Evolutionary conservation across 2,888 invertebrate genomes (phyloP).

Genomic region (Disparrhopalites patrizii): DNA sequence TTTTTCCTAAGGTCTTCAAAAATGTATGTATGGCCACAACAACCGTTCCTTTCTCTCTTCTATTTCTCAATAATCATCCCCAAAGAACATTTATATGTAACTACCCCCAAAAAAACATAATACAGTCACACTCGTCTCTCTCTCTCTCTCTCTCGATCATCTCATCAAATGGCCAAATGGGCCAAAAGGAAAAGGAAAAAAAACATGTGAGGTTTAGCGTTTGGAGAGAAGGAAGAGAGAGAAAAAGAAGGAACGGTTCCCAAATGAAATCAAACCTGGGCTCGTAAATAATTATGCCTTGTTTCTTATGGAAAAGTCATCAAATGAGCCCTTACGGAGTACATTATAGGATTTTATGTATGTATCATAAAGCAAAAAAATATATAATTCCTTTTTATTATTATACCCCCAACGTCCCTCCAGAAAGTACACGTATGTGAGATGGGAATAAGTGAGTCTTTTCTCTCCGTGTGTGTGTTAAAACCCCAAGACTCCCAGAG

Average conservation of each 20-base stretch:
- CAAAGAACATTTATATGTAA: background rate
- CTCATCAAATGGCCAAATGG: slow-evolving; percentile 19
- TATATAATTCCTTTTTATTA: too few species aligned
- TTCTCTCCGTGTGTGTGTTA: too few species aligned
- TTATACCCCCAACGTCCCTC: too few species aligned
- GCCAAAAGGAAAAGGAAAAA: background rate
- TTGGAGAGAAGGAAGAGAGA: background rate
- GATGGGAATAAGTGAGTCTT: too few species aligned
- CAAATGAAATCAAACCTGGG: slow-evolving; percentile 14
- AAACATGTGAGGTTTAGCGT: background rate
- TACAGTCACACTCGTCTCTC: background rate
- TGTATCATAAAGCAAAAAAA: too few species aligned
- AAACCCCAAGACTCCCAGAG: too few species aligned
- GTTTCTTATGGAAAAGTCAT: slow-evolving; percentile 17
- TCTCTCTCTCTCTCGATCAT: slow-evolving; percentile 10
- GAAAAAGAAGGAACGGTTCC: slow-evolving; percentile 14
- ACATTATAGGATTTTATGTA: too few species aligned
- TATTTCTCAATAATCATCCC: too few species aligned
- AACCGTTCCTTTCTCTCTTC: background rate
- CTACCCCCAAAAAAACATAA: background rate
- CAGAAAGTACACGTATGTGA: too few species aligned
- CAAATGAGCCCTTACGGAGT: too few species aligned
- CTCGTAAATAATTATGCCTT: slow-evolving; percentile 11
- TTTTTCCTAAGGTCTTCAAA: background rate
- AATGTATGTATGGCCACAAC: background rate